phyloP scores from a whole-genome alignment of 2,888 invertebrate species.

The Eurytoma adleriae region DNA sequence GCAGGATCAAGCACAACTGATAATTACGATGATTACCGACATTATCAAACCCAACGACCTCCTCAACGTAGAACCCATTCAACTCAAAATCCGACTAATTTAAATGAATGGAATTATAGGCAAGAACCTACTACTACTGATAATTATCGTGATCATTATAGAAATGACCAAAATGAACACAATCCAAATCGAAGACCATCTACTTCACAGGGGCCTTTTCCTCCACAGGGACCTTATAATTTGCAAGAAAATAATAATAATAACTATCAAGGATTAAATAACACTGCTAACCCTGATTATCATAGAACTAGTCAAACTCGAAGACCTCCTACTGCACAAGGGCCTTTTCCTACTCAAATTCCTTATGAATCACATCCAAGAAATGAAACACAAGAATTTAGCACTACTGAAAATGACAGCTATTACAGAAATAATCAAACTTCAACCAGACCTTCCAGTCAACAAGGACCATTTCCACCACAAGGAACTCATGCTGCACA shows the following conservation, averaged over 20 bases:
- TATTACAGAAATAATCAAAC: too few relatives aligned
- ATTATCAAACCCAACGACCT: neutral
- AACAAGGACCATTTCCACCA: neutral
- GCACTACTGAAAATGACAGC: neutral
- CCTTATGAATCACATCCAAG: neutral
- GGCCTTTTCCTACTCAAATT: neutral
- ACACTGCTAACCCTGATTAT: neutral
- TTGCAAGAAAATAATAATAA: neutral
- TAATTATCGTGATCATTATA: neutral
- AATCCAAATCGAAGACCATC: neutral
- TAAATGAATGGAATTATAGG: too few relatives aligned
- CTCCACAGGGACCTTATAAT: neutral
- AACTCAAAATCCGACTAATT: neutral
- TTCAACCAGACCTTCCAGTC: neutral
- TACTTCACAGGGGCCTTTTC: constrained; percentile 15
- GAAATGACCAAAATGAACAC: neutral
- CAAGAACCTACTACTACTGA: neutral
- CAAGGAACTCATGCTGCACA: constrained; percentile 3
- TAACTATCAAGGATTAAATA: neutral
- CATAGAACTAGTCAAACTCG: constrained; percentile 3
- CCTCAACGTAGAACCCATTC: neutral
- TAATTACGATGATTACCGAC: neutral
- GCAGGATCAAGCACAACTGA: neutral
- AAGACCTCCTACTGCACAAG: neutral
- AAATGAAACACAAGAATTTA: neutral